Conservation (phyloP, 2,797 vertebrate species). For the Heliangelus exortis region DNA sequence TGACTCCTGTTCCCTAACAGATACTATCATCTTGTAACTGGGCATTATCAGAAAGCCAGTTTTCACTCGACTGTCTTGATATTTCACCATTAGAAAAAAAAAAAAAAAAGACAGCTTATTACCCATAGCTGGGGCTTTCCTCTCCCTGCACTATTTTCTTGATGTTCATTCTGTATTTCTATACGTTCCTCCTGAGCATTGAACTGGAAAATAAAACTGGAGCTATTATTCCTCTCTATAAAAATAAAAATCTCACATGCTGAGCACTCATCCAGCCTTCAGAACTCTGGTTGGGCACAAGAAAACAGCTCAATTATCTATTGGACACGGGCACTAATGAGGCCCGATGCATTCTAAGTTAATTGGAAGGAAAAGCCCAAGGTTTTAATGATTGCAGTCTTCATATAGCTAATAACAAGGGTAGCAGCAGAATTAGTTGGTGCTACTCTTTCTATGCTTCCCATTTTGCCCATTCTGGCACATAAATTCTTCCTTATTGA, state of each 20-base stretch:
- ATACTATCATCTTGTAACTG: neutral
- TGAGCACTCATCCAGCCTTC: conserved; percentile 20
- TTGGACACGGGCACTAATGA: conserved; percentile 52
- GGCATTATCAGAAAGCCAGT: neutral
- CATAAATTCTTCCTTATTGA: neutral
- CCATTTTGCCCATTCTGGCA: conserved; percentile 33
- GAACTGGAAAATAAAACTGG: conserved; percentile 60
- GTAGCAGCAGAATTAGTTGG: conserved; percentile 1
- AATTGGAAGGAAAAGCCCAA: conserved; percentile 46
- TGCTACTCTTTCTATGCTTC: conserved; percentile 6
- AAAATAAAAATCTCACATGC: conserved; percentile 64
- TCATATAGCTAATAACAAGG: conserved; percentile 44
- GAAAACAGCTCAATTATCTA: conserved; percentile 53
- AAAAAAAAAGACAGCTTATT: neutral
- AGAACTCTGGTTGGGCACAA: conserved; percentile 17
- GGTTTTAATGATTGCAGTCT: conserved; percentile 43
- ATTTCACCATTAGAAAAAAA: neutral
- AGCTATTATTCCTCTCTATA: conserved; percentile 54
- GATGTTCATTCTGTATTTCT: conserved; percentile 53
- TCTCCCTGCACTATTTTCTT: conserved; percentile 7
- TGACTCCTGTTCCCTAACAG: neutral
- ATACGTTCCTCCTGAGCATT: neutral
- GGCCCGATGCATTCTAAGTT: conserved; percentile 27
- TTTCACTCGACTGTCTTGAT: neutral
- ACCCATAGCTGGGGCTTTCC: neutral